A percentile compares a stretch with the other conserved stretches of the same genome.
These are phyloP conservation scores for Tonatia bakeri DNA, from an alignment of 2,113 vertebrate genomes.

Conservation along the genomic window DNA sequence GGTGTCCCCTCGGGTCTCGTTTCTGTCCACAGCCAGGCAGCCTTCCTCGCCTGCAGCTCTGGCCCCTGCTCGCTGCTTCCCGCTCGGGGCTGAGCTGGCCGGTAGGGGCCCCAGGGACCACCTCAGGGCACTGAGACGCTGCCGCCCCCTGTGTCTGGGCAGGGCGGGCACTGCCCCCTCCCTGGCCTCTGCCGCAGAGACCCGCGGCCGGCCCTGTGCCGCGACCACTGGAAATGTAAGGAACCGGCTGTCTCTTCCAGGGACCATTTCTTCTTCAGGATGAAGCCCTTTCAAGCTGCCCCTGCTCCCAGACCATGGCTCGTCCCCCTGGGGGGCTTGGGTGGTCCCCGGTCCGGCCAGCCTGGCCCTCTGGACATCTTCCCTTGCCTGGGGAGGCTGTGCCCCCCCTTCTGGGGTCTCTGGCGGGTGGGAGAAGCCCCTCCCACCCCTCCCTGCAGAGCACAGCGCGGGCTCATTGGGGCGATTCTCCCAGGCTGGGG, in stretches of 20 bases:
- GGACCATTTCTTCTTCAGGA: neutral
- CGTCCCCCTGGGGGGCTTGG: neutral
- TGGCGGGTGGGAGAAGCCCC: neutral
- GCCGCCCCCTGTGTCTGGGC: too few species aligned
- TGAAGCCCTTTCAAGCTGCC: neutral
- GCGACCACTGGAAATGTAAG: too few species aligned
- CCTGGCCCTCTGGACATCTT: neutral
- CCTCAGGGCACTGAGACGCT: neutral
- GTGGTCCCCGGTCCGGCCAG: neutral
- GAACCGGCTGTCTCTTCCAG: neutral
- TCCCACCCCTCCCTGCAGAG: neutral
- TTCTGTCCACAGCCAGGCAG: neutral
- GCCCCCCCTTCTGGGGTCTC: neutral
- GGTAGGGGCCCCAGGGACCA: neutral
- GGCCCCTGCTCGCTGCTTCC: neutral
- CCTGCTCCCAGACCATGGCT: neutral
- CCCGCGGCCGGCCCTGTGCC: too few species aligned
- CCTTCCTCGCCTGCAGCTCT: neutral
- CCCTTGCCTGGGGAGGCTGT: neutral
- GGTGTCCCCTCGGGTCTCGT: accelerated
- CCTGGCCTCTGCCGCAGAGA: too few species aligned
- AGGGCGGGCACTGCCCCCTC: neutral
- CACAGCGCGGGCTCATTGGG: neutral
- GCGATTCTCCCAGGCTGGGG: neutral
- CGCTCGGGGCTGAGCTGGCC: neutral